phyloP scores from a whole-genome alignment of 1,140 invertebrate species.

The Pristionchus pacificus region DNA sequence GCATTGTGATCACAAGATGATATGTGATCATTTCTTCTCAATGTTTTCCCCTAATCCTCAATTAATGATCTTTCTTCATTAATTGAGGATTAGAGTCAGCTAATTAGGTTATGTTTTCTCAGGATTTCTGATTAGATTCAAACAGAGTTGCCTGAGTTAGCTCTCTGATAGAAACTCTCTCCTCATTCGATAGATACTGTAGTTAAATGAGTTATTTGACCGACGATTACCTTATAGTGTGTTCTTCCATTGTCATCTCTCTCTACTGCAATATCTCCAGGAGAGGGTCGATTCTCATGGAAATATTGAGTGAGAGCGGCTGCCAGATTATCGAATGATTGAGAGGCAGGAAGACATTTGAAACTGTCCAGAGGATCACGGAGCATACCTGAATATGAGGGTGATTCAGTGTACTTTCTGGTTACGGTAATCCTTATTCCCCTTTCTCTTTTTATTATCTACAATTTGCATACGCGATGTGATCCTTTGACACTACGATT shows the following conservation, averaged over 20 bases:
- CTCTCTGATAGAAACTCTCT: background rate
- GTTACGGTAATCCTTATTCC: no score
- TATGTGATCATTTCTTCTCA: conserved; percentile 3
- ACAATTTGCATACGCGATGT: no score
- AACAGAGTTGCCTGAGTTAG: background rate
- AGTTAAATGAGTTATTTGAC: no score
- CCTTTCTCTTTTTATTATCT: no score
- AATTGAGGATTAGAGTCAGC: no score
- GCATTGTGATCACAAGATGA: no score
- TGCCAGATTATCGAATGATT: conserved; percentile 17
- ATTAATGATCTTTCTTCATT: no score
- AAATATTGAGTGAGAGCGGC: conserved; percentile 26
- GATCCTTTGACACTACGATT: no score
- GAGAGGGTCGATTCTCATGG: conserved; percentile 12
- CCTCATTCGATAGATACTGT: background rate
- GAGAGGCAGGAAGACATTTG: conserved; percentile 25
- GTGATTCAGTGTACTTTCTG: no score
- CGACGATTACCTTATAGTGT: conserved; percentile 14
- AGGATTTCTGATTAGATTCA: background rate
- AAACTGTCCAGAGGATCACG: conserved; percentile 34
- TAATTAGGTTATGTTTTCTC: no score
- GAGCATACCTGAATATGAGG: conserved; percentile 24
- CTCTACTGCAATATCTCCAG: background rate
- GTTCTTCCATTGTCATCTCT: background rate
- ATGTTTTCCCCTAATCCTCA: no score